These are phyloP conservation scores for Indicator maculatus DNA, from an alignment of 2,113 vertebrate species.

Conservation along the genomic window DNA sequence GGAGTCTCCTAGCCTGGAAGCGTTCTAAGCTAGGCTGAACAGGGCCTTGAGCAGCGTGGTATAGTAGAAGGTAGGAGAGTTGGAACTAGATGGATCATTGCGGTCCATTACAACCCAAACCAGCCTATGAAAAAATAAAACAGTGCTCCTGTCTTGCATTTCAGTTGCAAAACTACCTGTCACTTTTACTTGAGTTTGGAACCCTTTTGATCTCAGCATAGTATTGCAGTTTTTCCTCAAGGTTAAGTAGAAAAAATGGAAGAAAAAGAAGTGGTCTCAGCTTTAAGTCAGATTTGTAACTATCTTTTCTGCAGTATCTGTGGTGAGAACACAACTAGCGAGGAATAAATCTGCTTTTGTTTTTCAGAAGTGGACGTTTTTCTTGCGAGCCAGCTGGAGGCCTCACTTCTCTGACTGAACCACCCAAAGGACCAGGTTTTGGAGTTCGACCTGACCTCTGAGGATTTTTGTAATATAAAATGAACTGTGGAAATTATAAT, in stretches of 20 bases:
- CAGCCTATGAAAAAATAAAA: neutral
- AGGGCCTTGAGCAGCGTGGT: no score
- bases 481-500: slow-evolving; percentile 29
- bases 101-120: no score
- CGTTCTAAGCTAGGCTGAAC: no score
- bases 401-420: slow-evolving; percentile 90
- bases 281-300: neutral
- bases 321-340: neutral
- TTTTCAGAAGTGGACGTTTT: slow-evolving; percentile 88
- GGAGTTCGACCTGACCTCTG: slow-evolving; percentile 91
- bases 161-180: neutral
- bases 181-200: neutral
- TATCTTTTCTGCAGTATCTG: neutral
- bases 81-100: no score
- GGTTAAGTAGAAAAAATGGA: no score
- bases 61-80: no score
- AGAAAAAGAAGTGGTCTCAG: neutral
- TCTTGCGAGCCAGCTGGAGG: slow-evolving; percentile 96
- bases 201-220: neutral
- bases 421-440: slow-evolving; percentile 92
- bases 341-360: slow-evolving; percentile 7
- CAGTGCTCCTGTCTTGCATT: neutral
- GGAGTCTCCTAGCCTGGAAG: no score
- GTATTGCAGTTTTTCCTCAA: no score
- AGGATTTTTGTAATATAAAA: slow-evolving; percentile 57